Conservation (phyloP, 2,797 vertebrate genomes). For the Danionella dracula region DNA sequence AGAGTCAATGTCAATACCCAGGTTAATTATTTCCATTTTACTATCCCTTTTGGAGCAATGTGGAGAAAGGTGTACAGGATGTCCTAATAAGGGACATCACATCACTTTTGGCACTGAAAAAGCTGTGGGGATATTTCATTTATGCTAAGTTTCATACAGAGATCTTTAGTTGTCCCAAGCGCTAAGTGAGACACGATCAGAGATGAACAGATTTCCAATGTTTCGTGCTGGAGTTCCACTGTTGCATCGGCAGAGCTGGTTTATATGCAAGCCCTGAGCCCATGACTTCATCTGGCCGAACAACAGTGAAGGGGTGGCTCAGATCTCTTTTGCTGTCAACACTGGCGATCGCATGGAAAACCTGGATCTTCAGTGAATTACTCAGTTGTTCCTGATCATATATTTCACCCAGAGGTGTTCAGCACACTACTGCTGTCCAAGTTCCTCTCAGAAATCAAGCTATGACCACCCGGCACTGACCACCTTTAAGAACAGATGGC, state of each 20-base stretch:
- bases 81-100: too few species aligned
- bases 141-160: too few species aligned
- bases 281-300: constrained; percentile 32
- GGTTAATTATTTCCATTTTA: too few species aligned
- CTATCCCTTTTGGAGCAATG: too few species aligned
- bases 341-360: constrained; percentile 33
- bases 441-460: constrained; percentile 31
- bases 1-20: too few species aligned
- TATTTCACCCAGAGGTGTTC: constrained; percentile 44
- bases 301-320: constrained; percentile 42
- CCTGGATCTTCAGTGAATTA: constrained; percentile 25
- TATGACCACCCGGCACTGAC: constrained; percentile 44
- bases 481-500: constrained; percentile 12
- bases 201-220: constrained; percentile 1
- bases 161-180: too few species aligned
- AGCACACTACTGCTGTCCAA: constrained; percentile 37
- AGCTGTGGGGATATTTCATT: too few species aligned
- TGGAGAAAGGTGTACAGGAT: too few species aligned
- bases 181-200: constrained; percentile 44
- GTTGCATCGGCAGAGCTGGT: constrained; percentile 13
- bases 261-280: constrained; percentile 3
- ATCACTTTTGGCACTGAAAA: too few species aligned
- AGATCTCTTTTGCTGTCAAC: constrained; percentile 21
- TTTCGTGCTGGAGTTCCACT: constrained; percentile 29
- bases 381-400: constrained; percentile 45